Evolutionary conservation across 2,113 vertebrate species (phyloP).

Genomic region (Labeo rohita): DNA sequence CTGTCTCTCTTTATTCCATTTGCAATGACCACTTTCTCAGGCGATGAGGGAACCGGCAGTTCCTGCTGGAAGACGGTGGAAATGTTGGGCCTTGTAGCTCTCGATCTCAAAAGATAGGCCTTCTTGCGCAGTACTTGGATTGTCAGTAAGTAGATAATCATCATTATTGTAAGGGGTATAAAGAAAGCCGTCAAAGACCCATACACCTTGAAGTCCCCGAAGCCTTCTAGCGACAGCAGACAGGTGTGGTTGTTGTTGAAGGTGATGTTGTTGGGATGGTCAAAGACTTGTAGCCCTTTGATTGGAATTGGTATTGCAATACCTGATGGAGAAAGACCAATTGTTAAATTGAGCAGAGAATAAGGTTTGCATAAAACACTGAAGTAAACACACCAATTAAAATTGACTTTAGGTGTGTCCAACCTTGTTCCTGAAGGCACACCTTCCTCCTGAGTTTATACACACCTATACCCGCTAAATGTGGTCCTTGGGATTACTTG

Average conservation of each 20-base stretch:
- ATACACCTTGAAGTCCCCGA: slow-evolving; percentile 89
- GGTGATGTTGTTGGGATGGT: slow-evolving; percentile 72
- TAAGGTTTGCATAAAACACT: background rate
- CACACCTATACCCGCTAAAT: background rate
- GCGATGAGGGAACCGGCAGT: slow-evolving; percentile 68
- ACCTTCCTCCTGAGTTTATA: background rate
- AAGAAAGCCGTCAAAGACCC: slow-evolving; percentile 94
- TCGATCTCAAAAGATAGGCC: slow-evolving; percentile 86
- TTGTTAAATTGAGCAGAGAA: background rate
- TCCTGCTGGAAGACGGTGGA: slow-evolving; percentile 87
- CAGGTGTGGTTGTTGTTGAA: slow-evolving; percentile 86
- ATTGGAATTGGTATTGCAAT: slow-evolving; percentile 95
- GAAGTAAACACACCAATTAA: background rate
- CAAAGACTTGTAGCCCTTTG: slow-evolving; percentile 81
- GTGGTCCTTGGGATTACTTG: background rate
- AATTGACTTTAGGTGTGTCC: background rate
- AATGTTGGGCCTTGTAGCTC: slow-evolving; percentile 78
- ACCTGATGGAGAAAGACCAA: slow-evolving; percentile 74
- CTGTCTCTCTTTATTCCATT: slow-evolving; percentile 75
- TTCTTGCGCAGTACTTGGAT: slow-evolving; percentile 90
- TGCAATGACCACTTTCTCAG: slow-evolving; percentile 80
- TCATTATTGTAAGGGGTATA: slow-evolving; percentile 92
- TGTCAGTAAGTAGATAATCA: slow-evolving; percentile 93
- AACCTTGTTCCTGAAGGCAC: background rate
- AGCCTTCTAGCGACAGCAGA: slow-evolving; percentile 80